phyloP scores from a whole-genome alignment of 1,140 invertebrate genomes.

The Caenorhabditis inopinata region DNA sequence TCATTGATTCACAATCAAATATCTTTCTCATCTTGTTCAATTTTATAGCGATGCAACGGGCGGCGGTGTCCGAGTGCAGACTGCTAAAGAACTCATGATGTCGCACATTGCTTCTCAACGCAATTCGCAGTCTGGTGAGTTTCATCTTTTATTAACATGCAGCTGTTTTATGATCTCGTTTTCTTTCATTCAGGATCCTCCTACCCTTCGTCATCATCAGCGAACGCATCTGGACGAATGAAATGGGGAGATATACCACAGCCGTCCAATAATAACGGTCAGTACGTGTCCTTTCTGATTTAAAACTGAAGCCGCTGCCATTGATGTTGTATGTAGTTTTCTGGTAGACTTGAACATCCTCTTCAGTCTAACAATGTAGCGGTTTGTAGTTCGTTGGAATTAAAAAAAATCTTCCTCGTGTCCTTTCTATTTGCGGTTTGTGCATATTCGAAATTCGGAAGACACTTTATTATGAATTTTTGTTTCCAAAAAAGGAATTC shows the following conservation, averaged over 20 bases:
- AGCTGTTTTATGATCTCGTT: constrained; percentile 17
- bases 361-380: too few species aligned
- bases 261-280: constrained; percentile 9
- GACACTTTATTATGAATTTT: too few species aligned
- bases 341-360: too few species aligned
- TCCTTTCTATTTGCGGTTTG: too few species aligned
- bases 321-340: too few species aligned
- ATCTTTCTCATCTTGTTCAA: too few species aligned
- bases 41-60: constrained; percentile 3
- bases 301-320: too few species aligned
- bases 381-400: too few species aligned
- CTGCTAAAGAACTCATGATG: constrained; percentile 29
- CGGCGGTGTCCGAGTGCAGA: constrained; percentile 27
- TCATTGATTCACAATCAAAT: too few species aligned
- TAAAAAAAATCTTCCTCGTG: too few species aligned
- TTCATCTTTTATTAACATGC: not conserved
- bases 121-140: constrained; percentile 29
- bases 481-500: too few species aligned
- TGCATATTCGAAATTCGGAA: too few species aligned
- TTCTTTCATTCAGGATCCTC: constrained; percentile 1
- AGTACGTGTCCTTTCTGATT: not conserved
- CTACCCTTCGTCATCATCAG: constrained; percentile 13
- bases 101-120: constrained; percentile 16
- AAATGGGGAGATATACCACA: constrained; percentile 11
- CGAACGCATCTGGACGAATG: constrained; percentile 26